phyloP scores from a whole-genome alignment of 2,113 vertebrate genomes.

The Hyla sarda region DNA sequence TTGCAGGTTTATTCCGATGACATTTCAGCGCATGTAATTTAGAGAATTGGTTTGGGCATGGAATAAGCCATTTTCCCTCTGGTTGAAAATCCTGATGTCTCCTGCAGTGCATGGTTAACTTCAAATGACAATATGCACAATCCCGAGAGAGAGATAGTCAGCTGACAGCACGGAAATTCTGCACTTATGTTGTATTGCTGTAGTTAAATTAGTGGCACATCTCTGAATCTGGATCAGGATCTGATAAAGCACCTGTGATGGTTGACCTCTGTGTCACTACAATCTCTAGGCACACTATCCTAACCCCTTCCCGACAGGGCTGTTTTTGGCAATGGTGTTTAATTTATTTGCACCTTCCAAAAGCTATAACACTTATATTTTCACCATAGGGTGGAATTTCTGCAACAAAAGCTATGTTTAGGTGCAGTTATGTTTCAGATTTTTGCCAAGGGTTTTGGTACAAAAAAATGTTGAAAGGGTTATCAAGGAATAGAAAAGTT shows the following conservation, averaged over 20 bases:
- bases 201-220: constrained; percentile 39
- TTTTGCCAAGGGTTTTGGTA: too few relatives aligned
- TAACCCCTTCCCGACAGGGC: neutral
- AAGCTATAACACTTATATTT: too few relatives aligned
- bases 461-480: too few relatives aligned
- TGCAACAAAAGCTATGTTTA: too few relatives aligned
- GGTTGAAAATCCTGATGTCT: constrained; percentile 35
- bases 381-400: too few relatives aligned
- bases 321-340: too few relatives aligned
- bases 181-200: constrained; percentile 17
- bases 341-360: too few relatives aligned
- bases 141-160: constrained; percentile 11
- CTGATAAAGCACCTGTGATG: constrained; percentile 32
- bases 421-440: too few relatives aligned
- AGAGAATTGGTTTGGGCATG: neutral
- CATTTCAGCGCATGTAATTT: neutral
- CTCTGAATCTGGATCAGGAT: neutral
- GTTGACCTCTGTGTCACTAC: neutral
- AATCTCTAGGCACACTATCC: neutral
- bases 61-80: neutral
- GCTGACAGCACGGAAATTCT: constrained; percentile 27
- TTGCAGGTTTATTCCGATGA: constrained; percentile 1
- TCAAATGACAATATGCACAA: constrained; percentile 21
- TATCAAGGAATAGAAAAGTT: too few relatives aligned
- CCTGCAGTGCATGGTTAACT: constrained; percentile 42